Base-by-base conservation (phyloP, 2,888 invertebrate species). In the Beris chalybata region DNA sequence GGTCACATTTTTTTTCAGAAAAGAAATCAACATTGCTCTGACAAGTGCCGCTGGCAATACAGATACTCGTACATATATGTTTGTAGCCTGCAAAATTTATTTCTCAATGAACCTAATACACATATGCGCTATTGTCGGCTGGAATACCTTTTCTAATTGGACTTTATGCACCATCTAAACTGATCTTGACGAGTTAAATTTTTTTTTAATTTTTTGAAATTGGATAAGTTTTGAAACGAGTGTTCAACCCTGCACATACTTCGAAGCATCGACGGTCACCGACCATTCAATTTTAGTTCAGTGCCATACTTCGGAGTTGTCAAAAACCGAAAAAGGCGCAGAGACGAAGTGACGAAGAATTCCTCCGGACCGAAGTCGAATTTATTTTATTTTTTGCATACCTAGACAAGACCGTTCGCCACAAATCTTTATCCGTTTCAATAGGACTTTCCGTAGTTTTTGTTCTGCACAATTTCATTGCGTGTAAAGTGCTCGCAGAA, bases 261-360 rank as follows among this genome's bases (percentile, higher is more conserved):
- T 5, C 38, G 38, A 22, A 22, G 3, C 22, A 2, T 22, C 13
- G 12, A 56, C 5, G 6, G 43, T 30, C 30, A 31, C 50, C 61
- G 61, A 43, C 50, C 50, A 38, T 47, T 22, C 32, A 11, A 7
- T 30, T 56, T 29, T 38, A 43, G 52, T 52, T 50, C 50, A 61
- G 52, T 47, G 61, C 5, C 43, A n/a, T 38, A 48, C 58, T 7
- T 59, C 30, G 48, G 47, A 48, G 38, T 50, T 61, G 61, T 61
- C 61, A 61, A 61, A 61, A 50, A 13, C 61, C 50, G 38, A 61
- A 38, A 61, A 59, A 59, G 59, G 59, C 59, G 59, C 59, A 59
- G 58, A 59, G 59, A 38, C 50, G 50, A 61, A 50, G 50, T 50
- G 13, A 50, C 32, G 22, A 22, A 22, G 50, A 61, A 61, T 61